Evolutionary conservation across 2,113 vertebrate genomes (phyloP).

Genomic region (Condylura cristata): DNA sequence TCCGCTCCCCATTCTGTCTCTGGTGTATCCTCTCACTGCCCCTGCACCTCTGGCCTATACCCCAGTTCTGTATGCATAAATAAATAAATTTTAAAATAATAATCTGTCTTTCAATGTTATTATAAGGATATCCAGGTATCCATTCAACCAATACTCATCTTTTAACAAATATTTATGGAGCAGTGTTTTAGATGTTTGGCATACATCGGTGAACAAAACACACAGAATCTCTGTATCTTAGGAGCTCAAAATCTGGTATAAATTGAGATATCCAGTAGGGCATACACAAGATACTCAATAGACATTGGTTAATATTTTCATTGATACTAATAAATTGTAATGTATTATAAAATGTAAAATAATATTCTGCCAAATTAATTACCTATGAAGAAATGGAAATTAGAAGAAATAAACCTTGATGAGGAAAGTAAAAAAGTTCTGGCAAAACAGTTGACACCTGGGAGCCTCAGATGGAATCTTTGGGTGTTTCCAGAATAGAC

Average conservation of each 20-base stretch:
- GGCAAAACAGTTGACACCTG: background rate
- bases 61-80: no score
- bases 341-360: background rate
- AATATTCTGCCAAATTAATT: conserved; percentile 7
- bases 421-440: background rate
- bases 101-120: background rate
- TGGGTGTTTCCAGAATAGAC: background rate
- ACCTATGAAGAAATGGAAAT: background rate
- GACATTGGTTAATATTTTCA: background rate
- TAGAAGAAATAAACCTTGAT: background rate
- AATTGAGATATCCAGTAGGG: background rate
- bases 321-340: background rate
- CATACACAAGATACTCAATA: background rate
- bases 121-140: background rate
- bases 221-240: background rate
- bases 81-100: no score
- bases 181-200: background rate
- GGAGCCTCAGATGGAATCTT: background rate
- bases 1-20: no score
- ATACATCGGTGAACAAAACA: background rate
- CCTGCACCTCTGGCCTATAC: no score
- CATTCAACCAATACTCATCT: background rate
- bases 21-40: no score
- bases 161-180: background rate
- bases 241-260: background rate